A percentile compares a stretch with the other conserved stretches of the same genome.
These are phyloP conservation scores for Heliconius nattereri DNA, from an alignment of 1,140 invertebrate genomes.

Conservation along the genomic window DNA sequence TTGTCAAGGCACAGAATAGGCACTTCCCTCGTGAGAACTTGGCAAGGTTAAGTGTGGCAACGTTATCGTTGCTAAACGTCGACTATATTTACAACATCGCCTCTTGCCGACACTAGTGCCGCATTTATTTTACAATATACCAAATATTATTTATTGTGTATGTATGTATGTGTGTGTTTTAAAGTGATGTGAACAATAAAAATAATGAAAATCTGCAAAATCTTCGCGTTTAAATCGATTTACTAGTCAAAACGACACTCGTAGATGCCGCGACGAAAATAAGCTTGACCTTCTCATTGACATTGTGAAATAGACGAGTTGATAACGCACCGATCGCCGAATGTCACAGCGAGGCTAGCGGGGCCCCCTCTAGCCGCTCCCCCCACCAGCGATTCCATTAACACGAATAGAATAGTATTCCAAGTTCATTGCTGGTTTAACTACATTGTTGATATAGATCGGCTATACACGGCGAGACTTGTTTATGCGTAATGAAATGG, in stretches of 20 bases:
- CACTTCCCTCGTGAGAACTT: constrained; percentile 79
- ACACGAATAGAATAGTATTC: constrained; percentile 47
- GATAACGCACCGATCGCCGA: constrained; percentile 77
- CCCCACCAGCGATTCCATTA: constrained; percentile 56
- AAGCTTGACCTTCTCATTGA: constrained; percentile 80
- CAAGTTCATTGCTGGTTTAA: constrained; percentile 64
- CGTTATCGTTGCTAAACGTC: constrained; percentile 78
- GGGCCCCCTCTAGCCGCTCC: constrained; percentile 56
- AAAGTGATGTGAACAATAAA: background rate
- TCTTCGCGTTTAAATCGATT: constrained; percentile 3
- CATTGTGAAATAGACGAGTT: constrained; percentile 80
- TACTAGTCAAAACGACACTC: constrained; percentile 44
- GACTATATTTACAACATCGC: constrained; percentile 76
- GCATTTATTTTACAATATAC: constrained; percentile 56
- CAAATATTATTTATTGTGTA: constrained; percentile 16
- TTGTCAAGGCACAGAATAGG: constrained; percentile 80
- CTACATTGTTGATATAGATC: constrained; percentile 28
- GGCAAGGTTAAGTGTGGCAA: constrained; percentile 79
- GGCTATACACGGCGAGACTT: constrained; percentile 20
- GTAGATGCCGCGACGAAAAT: constrained; percentile 67
- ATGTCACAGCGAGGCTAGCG: constrained; percentile 76
- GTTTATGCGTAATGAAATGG: background rate
- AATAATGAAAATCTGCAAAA: background rate
- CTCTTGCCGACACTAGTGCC: constrained; percentile 72
- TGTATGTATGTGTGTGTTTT: background rate